Conservation (phyloP, 1,140 invertebrate species). For the Diprion similis region DNA sequence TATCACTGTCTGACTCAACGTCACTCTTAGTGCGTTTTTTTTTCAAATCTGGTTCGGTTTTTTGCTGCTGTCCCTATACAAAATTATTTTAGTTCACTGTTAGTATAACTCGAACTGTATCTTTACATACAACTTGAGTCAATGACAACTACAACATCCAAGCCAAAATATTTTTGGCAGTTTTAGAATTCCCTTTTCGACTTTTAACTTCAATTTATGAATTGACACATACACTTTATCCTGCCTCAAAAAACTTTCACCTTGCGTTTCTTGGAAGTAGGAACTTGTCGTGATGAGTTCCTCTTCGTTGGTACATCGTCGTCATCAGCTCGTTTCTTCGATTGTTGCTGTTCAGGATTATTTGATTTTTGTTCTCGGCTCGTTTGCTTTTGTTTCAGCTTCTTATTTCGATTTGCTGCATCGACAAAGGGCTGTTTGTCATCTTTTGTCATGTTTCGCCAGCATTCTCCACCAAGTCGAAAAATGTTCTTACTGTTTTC, state of each 20-base stretch:
- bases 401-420: slow-evolving; percentile 36
- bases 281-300: not conserved
- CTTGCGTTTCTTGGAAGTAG: not conserved
- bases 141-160: too few species aligned
- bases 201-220: too few species aligned
- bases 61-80: not conserved
- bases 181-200: too few species aligned
- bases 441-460: slow-evolving; percentile 41
- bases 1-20: not conserved
- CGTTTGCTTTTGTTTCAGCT: not conserved
- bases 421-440: slow-evolving; percentile 45
- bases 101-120: too few species aligned
- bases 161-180: too few species aligned
- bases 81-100: not conserved
- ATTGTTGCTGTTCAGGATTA: not conserved
- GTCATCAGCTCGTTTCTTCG: not conserved
- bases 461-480: slow-evolving; percentile 41
- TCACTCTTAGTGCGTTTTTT: not conserved
- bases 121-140: too few species aligned
- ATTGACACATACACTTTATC: too few species aligned
- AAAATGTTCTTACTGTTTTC: slow-evolving; percentile 32
- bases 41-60: not conserved
- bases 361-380: not conserved
- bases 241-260: not conserved
- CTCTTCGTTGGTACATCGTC: not conserved